A percentile compares a stretch with the other conserved stretches of the same genome.
These are phyloP conservation scores for Phasianus colchicus DNA, from an alignment of 2,113 vertebrate species.

Conservation along the genomic window DNA sequence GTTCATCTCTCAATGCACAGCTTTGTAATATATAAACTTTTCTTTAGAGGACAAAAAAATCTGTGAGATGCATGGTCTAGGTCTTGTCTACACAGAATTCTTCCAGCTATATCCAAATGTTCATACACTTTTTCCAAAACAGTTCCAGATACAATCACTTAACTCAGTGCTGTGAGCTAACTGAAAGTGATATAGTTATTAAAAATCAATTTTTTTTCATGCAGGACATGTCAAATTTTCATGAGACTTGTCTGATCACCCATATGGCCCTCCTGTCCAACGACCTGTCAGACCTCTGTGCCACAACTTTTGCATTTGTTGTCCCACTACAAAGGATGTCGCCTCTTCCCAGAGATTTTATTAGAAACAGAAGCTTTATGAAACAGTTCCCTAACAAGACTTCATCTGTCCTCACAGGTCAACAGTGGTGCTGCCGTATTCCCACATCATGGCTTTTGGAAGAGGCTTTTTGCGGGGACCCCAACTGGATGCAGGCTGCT, in stretches of 20 bases:
- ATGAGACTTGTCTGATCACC: background rate
- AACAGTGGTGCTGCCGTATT: no score
- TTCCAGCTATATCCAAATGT: background rate
- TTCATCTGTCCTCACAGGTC: no score
- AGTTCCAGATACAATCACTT: background rate
- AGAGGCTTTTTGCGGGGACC: no score
- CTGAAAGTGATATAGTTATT: background rate
- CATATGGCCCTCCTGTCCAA: background rate
- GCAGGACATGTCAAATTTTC: background rate
- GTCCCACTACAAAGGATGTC: no score
- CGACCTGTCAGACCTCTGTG: background rate
- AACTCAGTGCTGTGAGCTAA: background rate
- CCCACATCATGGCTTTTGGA: no score
- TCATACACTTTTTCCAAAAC: background rate
- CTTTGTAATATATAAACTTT: background rate
- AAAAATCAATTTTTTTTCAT: background rate
- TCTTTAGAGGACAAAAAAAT: background rate
- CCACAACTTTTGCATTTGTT: background rate
- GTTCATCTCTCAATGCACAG: background rate
- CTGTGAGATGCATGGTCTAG: background rate
- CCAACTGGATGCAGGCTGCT: rapidly evolving
- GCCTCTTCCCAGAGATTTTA: no score
- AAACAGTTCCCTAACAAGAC: no score
- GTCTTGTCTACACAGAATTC: background rate
- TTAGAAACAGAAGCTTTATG: no score